phyloP scores from a whole-genome alignment of 1,140 invertebrate species.

The Tenebrio molitor region DNA sequence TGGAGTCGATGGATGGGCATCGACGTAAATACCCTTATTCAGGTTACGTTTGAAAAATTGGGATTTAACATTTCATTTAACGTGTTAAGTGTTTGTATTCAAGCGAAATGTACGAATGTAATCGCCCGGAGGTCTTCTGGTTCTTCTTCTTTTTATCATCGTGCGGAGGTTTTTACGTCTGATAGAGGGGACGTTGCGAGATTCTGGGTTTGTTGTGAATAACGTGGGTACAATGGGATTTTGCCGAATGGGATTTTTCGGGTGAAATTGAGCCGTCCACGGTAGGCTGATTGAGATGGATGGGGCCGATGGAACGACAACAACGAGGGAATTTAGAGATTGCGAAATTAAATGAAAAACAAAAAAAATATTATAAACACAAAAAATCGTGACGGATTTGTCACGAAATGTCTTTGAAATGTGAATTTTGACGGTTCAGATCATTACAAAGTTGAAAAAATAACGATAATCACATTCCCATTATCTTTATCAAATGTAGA shows the following conservation, averaged over 20 bases:
- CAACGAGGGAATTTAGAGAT: no score
- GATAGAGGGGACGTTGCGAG: neutral
- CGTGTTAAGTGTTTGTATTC: slow-evolving; percentile 24
- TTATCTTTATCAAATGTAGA: no score
- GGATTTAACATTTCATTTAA: slow-evolving; percentile 39
- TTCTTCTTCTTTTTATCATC: no score
- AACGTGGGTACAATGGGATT: neutral
- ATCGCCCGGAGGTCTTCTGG: slow-evolving; percentile 23
- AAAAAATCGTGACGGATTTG: no score
- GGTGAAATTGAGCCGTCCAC: slow-evolving; percentile 13
- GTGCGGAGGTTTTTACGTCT: neutral
- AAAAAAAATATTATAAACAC: no score
- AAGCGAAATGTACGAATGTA: slow-evolving; percentile 37
- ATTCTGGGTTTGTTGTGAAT: neutral
- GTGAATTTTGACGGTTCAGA: no score
- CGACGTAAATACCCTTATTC: slow-evolving; percentile 34
- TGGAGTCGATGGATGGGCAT: slow-evolving; percentile 6
- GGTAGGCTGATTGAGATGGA: no score
- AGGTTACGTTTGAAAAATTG: slow-evolving; percentile 37
- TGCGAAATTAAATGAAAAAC: no score
- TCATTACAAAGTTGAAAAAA: no score
- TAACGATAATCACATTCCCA: no score
- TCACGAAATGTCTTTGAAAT: no score
- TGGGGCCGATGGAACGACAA: no score
- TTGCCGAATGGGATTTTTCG: slow-evolving; percentile 2